A percentile compares a stretch with the other conserved stretches of the same genome.
These are phyloP conservation scores for human (Homo sapiens) DNA, from an alignment of 2,113 vertebrate species.

Conservation along the genomic window DNA sequence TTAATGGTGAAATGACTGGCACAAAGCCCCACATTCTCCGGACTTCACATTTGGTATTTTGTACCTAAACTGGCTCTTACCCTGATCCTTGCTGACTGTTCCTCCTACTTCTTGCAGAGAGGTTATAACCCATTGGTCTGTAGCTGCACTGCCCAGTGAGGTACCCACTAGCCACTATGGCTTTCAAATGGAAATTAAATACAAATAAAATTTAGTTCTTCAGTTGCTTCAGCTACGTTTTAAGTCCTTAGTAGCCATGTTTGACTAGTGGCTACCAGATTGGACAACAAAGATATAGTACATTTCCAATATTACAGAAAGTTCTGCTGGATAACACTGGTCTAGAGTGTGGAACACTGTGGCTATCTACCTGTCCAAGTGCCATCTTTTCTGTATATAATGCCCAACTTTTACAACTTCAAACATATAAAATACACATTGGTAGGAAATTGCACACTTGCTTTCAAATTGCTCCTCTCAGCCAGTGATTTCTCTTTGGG, in stretches of 20 bases:
- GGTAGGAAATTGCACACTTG: not conserved
- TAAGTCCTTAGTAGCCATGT: not conserved
- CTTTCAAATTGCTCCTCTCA: conserved; percentile 39
- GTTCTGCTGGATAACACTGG: not conserved
- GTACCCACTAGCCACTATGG: not conserved
- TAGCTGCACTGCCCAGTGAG: not conserved
- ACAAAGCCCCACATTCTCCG: not conserved
- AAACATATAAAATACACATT: not conserved
- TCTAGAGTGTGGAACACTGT: not conserved
- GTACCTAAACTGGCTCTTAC: not conserved
- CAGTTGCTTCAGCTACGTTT: not conserved
- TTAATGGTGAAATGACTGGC: not conserved
- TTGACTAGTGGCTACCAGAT: not conserved
- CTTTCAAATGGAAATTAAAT: not conserved
- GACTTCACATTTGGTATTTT: not conserved
- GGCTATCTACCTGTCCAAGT: not conserved
- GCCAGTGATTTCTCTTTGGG: not conserved
- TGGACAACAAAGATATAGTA: not conserved
- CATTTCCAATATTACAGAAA: not conserved
- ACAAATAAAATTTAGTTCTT: not conserved
- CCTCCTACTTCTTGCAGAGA: not conserved
- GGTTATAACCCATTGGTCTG: not conserved
- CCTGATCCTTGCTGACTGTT: not conserved
- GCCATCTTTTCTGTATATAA: not conserved
- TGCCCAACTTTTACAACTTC: not conserved